Base-by-base conservation (phyloP, 2,113 vertebrate genomes). In the Neomonachus schauinslandi region DNA sequence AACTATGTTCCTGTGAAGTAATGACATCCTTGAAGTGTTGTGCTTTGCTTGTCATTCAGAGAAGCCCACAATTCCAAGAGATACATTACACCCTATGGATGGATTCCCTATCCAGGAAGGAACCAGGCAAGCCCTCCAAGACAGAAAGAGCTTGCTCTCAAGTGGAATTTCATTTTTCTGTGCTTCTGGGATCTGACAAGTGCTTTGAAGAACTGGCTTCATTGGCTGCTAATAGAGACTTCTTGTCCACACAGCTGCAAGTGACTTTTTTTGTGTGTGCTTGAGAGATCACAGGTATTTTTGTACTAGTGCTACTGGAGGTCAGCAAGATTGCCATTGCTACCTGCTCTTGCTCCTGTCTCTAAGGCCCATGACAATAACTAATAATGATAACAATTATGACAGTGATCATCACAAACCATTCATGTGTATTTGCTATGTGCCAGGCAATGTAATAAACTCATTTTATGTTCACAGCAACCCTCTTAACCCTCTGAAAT, bases 101-200 rank as follows among this genome's bases (percentile, higher is more conserved):
- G 36, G 79, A 86, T 53, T 89, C 74, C 39, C 39, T 31, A 4
- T 19, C 49, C 51, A 39, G 53, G 79, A 84, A 92, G 57, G 87
- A 95, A 80, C 11, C 26, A 76, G 74, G 33, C 80, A 61, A 39
- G 65, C 31, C 33, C 11, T 69, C 71, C 14, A 36, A 42, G 83
- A 55, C 42, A 74, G 87, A 10, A 46, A 82, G 42, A 71, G 16
- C 76, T 94, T 42, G 33, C 18, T 59, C 53, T 33, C 74, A 93
- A 31, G 36, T 85, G 36, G 51, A 92, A 95, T 92, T 95, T 71
- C 36, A 94, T 80, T 91, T n/a, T 57, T 92, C 74, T 80, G 57
- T 46, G 80, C 76, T 89, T 72, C 77, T 69, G 53, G 55, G 83
- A 57, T 80, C 81, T 86, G 61, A 97, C 46, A 65, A 49, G 63